Evolutionary conservation across 2,113 vertebrate genomes (phyloP), one percentile per base, ranked within the genome.

Genomic region (Oreotrochilus melanogaster): DNA sequence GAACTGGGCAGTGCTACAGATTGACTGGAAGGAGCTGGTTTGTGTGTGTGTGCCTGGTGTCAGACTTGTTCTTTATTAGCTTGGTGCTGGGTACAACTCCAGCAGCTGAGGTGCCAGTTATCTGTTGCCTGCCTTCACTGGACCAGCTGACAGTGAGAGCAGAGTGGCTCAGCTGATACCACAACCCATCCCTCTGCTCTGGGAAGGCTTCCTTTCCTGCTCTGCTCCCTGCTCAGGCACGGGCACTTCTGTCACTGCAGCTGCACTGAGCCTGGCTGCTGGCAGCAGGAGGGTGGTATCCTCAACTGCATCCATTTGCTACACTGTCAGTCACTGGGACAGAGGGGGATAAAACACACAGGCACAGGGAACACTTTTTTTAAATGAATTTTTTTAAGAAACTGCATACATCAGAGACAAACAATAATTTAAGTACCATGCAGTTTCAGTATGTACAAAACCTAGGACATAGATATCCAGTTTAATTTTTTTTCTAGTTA

Each of bases 391-490:
- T 96, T 97, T 98, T 98, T 98, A 98, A 98, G 98, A 99, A 99
- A 99, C 98, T 98, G 98, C 98, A 98, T 98, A 99, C 99, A 99
- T 98, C 97, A 92, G 98, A 98, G 98, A 99, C 98, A 98, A 98
- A 99, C 98, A 98, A 98, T 98, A 99, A 98, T 98, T 99, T 98
- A 99, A 99, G 97, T 97, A 98, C 98, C 99, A 99, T 99, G 99
- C 99, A 98, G 98, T 98, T 98, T 98, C 98, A 98, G 96, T 98
- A 98, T 99, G 98, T 99, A 98, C 98, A 99, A 99, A 99, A 98
- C 43, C 95, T 95, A 96, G 97, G 97, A 98, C 96, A 89, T 79
- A 97, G 98, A 98, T 97, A 98, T 98, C 97, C 93, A 94, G 97
- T 97, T 98, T 95, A 93, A 97, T 95, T 96, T 80, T 28, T 94